Evolutionary conservation across 2,113 vertebrate genomes (phyloP).

Genomic region (Corvus moneduloides): DNA sequence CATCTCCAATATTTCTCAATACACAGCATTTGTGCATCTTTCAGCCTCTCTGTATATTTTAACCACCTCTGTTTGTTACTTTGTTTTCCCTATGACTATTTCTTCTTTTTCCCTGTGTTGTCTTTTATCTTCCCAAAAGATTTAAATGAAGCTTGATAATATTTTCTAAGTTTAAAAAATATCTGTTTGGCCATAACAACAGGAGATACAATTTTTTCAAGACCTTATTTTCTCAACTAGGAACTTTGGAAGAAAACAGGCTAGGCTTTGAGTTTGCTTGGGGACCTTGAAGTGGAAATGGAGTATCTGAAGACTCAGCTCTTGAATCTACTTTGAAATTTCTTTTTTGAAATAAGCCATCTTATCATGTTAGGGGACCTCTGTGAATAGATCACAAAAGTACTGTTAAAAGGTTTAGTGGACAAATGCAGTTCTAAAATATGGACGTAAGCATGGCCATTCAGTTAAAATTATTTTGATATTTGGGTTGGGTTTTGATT

Average conservation of each 20-base stretch:
- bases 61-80: neutral
- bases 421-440: neutral
- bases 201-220: neutral
- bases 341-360: neutral
- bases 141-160: neutral
- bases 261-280: slow-evolving; percentile 12
- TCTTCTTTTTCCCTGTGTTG: neutral
- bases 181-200: neutral
- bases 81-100: neutral
- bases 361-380: neutral
- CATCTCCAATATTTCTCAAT: neutral
- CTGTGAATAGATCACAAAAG: neutral
- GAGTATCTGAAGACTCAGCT: neutral
- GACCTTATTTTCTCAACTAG: slow-evolving; percentile 22
- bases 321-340: slow-evolving; percentile 20
- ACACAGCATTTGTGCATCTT: neutral
- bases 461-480: neutral
- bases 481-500: neutral
- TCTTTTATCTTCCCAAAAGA: neutral
- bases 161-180: neutral
- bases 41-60: neutral
- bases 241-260: neutral
- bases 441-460: neutral
- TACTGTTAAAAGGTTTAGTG: neutral
- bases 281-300: neutral